These are phyloP conservation scores for Drosophila diplacantha DNA, from an alignment of 2,888 invertebrate species.

Conservation along the genomic window DNA sequence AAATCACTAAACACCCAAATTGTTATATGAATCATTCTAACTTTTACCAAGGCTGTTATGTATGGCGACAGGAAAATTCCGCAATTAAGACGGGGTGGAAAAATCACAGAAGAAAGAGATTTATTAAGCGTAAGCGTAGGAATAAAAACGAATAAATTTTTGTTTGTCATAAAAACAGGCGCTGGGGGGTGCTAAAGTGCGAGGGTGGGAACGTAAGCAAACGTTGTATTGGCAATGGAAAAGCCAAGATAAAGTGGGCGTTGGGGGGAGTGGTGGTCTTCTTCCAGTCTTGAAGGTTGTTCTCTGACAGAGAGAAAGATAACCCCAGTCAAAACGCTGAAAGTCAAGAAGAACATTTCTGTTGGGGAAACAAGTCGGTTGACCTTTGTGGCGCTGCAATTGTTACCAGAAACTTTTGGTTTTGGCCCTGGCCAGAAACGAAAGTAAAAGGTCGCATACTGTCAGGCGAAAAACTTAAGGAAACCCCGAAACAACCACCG, in stretches of 20 bases:
- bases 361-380: constrained; percentile 26
- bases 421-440: constrained; percentile 30
- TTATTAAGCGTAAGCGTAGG: constrained; percentile 46
- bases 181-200: not conserved
- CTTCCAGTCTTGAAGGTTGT: constrained; percentile 20
- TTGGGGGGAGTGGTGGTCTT: not conserved
- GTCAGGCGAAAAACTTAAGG: constrained; percentile 3
- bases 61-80: constrained; percentile 30
- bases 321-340: constrained; percentile 21
- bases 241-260: constrained; percentile 17
- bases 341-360: constrained; percentile 33
- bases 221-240: constrained; percentile 54
- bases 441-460: constrained; percentile 41
- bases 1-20: constrained; percentile 34
- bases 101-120: constrained; percentile 33
- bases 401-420: constrained; percentile 31
- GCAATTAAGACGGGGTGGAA: constrained; percentile 20
- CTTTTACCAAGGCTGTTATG: constrained; percentile 12
- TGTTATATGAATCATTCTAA: constrained; percentile 48
- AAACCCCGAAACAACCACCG: not conserved
- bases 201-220: constrained; percentile 6
- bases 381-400: constrained; percentile 39
- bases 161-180: constrained; percentile 35
- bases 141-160: constrained; percentile 51
- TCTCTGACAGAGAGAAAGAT: constrained; percentile 16